These are phyloP conservation scores for Montipora cactus DNA, from an alignment of 64 coral and sea anemone genomes.

Conservation along the genomic window DNA sequence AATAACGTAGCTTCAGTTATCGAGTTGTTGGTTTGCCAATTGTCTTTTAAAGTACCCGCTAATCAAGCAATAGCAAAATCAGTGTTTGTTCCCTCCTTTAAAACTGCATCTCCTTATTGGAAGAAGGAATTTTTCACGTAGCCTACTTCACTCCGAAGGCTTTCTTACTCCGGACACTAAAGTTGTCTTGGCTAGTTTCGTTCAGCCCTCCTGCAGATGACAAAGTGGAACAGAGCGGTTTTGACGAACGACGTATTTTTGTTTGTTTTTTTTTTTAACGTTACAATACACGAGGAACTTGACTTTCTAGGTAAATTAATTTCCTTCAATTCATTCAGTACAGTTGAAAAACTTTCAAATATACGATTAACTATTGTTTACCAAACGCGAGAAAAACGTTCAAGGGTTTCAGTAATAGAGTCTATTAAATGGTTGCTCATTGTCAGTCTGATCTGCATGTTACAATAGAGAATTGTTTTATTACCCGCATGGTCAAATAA, in stretches of 20 bases:
- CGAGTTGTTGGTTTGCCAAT: neutral
- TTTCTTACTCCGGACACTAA: neutral
- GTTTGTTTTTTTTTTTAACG: neutral
- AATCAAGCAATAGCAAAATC: neutral
- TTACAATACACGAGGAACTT: neutral
- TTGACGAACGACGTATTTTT: neutral
- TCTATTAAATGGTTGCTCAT: neutral
- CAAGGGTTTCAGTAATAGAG: neutral
- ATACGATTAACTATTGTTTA: conserved; percentile 36
- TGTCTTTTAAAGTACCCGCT: neutral
- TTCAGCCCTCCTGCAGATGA: neutral
- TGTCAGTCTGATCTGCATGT: neutral
- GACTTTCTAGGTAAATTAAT: too few relatives aligned
- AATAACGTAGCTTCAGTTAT: neutral
- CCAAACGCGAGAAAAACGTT: conserved; percentile 26
- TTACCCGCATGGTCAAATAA: neutral
- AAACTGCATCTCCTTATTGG: neutral
- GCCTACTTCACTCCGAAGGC: neutral
- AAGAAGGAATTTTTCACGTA: neutral
- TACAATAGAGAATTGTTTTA: neutral
- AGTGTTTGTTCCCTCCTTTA: neutral
- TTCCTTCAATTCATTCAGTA: neutral
- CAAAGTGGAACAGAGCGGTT: neutral
- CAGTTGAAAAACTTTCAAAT: neutral
- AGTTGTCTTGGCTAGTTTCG: neutral